phyloP scores from a whole-genome alignment of 2,797 vertebrate genomes.

The Peromyscus nudipes region DNA sequence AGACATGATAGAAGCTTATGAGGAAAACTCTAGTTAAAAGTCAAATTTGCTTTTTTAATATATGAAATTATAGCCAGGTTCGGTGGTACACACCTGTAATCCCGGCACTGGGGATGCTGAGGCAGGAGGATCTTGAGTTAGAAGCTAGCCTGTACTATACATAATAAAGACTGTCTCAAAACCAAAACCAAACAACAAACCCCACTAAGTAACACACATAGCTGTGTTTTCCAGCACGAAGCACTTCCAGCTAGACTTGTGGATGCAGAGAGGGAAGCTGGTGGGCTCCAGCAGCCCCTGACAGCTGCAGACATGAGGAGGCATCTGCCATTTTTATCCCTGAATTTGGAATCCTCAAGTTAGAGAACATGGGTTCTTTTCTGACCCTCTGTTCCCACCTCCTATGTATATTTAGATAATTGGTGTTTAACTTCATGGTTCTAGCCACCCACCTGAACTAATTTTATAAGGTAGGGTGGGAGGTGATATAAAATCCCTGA shows the following conservation, averaged over 20 bases:
- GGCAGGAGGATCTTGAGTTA: not conserved
- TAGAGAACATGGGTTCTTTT: slow-evolving; percentile 62
- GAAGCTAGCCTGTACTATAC: not conserved
- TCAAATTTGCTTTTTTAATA: slow-evolving; percentile 30
- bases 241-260: not conserved
- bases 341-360: slow-evolving; percentile 33
- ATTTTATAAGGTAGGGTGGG: slow-evolving; percentile 72
- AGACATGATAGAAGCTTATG: slow-evolving; percentile 11
- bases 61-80: not conserved
- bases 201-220: not conserved
- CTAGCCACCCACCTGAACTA: slow-evolving; percentile 75
- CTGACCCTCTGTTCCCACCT: slow-evolving; percentile 69
- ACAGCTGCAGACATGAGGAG: not conserved
- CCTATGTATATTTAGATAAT: slow-evolving; percentile 66
- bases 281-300: not conserved
- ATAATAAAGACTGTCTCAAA: not conserved
- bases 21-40: slow-evolving; percentile 18
- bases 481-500: slow-evolving; percentile 68
- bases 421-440: slow-evolving; percentile 68
- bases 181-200: not conserved
- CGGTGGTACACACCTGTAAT: not conserved
- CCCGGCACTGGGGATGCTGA: not conserved
- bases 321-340: not conserved
- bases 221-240: not conserved
- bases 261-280: not conserved